Conservation (phyloP, 2,797 vertebrate genomes). For the Parauchenoglanis ngamensis region DNA sequence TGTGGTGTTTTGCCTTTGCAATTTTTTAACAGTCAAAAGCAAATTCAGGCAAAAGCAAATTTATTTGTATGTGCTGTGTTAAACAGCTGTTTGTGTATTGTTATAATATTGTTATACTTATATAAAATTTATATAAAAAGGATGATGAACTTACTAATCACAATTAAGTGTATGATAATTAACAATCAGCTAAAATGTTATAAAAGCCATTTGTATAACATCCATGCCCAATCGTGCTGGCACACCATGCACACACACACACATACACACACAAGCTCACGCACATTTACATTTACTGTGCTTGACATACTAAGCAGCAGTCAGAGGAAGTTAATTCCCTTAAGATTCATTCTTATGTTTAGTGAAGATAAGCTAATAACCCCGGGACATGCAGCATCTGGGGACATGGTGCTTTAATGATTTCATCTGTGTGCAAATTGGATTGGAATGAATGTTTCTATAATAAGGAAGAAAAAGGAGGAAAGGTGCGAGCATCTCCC, state of each 20-base stretch:
- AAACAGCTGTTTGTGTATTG: neutral
- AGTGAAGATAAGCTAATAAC: constrained; percentile 76
- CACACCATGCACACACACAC: constrained; percentile 5
- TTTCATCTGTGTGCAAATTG: constrained; percentile 85
- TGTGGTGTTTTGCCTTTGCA: neutral
- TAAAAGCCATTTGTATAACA: neutral
- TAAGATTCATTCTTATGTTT: constrained; percentile 68
- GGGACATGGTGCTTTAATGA: constrained; percentile 73
- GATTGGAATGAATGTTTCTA: constrained; percentile 68
- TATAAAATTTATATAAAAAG: neutral
- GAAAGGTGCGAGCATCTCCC: constrained; percentile 49
- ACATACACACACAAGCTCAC: constrained; percentile 34
- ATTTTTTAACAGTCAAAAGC: neutral
- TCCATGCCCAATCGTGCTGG: neutral
- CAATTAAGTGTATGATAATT: neutral
- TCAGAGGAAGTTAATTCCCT: constrained; percentile 66
- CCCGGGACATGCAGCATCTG: constrained; percentile 66
- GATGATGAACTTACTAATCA: neutral
- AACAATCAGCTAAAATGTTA: neutral
- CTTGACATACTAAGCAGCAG: constrained; percentile 44
- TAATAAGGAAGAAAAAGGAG: constrained; percentile 62
- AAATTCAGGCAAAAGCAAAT: neutral
- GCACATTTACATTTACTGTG: constrained; percentile 34
- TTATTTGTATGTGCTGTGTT: neutral
- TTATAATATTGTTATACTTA: neutral